Percentiles rank a stretch among this genome's conserved stretches.
These are phyloP conservation scores for Drosophila sordidula DNA, from an alignment of 2,888 invertebrate species.

Conservation along the genomic window DNA sequence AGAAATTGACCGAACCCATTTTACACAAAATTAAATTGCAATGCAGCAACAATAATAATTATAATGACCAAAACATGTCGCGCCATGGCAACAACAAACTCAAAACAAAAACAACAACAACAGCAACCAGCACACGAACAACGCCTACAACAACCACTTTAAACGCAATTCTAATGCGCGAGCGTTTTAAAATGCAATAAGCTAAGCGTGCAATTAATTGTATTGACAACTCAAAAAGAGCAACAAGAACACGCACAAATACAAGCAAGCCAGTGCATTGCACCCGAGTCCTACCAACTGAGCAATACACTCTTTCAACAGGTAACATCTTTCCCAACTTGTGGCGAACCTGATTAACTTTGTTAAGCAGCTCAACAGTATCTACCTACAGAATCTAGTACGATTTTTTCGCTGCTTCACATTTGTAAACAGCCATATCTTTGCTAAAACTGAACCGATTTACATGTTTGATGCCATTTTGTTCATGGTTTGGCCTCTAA, in stretches of 20 bases:
- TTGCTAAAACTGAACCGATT: no score
- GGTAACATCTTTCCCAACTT: no score
- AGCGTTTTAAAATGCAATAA: constrained; percentile 62
- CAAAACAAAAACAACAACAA: constrained; percentile 34
- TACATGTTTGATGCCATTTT: no score
- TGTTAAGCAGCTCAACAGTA: no score
- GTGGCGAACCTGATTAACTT: no score
- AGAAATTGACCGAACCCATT: constrained; percentile 21
- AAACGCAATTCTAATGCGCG: constrained; percentile 27
- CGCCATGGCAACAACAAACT: constrained; percentile 44
- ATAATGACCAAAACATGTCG: constrained; percentile 74
- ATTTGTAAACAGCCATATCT: no score
- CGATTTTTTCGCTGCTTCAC: no score
- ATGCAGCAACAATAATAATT: constrained; percentile 49
- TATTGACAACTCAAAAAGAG: constrained; percentile 18
- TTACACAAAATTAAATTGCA: constrained; percentile 46
- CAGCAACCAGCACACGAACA: constrained; percentile 1
- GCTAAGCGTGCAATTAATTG: constrained; percentile 62
- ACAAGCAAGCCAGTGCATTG: not conserved
- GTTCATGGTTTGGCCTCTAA: no score
- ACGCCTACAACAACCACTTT: constrained; percentile 1
- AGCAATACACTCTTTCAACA: not conserved
- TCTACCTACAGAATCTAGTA: no score
- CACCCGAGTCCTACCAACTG: not conserved
- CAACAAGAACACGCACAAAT: constrained; percentile 1